These are phyloP conservation scores for Buteo buteo DNA, from an alignment of 2,113 vertebrate species.

Conservation along the genomic window DNA sequence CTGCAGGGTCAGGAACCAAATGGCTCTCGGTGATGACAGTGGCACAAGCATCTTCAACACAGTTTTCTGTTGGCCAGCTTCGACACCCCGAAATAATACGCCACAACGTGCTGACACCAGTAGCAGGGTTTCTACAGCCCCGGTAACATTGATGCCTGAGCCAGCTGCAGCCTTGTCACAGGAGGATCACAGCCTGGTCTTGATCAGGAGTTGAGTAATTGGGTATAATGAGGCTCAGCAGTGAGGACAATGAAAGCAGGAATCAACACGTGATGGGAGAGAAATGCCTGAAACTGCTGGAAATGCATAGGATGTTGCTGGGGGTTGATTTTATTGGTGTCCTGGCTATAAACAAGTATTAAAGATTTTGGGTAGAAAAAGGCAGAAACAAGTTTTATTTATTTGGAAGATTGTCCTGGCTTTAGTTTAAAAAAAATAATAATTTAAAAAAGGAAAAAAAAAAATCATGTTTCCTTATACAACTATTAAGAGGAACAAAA, in stretches of 20 bases:
- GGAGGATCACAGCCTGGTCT: background rate
- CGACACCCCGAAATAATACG: background rate
- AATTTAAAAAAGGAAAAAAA: background rate
- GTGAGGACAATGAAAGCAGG: background rate
- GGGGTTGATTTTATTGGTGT: background rate
- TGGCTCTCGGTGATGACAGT: background rate
- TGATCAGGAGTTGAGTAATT: background rate
- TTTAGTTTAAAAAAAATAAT: background rate
- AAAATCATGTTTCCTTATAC: background rate
- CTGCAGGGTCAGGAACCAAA: background rate
- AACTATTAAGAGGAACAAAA: background rate
- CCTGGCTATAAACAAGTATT: background rate
- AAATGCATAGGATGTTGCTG: background rate
- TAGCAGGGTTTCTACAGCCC: background rate
- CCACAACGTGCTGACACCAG: background rate
- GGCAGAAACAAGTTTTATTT: background rate
- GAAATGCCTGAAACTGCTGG: background rate
- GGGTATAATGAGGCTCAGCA: background rate
- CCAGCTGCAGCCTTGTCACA: background rate
- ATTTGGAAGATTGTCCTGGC: background rate
- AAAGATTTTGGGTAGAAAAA: background rate
- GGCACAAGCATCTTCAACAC: rapidly evolving
- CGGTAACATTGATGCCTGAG: rapidly evolving
- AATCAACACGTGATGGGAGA: background rate
- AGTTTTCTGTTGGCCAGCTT: background rate